A percentile compares a stretch with the other conserved stretches of the same genome.
Conservation (phyloP, 1,140 invertebrate genomes). For the Eupeodes corollae region DNA sequence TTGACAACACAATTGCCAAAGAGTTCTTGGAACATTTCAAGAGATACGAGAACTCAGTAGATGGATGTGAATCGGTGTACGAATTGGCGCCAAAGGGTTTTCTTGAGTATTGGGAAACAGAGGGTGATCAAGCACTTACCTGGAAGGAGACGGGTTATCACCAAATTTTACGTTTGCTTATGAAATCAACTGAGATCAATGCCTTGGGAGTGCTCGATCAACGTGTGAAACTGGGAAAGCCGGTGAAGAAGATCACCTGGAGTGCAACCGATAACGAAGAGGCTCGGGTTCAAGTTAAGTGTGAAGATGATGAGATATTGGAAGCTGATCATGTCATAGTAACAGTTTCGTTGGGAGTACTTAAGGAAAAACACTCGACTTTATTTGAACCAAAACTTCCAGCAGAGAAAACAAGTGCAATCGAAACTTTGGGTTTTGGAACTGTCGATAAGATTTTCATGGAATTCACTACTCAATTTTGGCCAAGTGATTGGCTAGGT, state of each 20-base stretch:
- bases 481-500: conserved; percentile 40
- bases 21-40: conserved; percentile 40
- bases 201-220: conserved; percentile 10
- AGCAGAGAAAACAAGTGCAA: conserved; percentile 45
- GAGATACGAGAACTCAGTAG: conserved; percentile 41
- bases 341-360: conserved; percentile 54
- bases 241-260: conserved; percentile 39
- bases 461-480: conserved; percentile 53
- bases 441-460: conserved; percentile 65
- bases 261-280: conserved; percentile 6
- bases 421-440: conserved; percentile 53
- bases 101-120: conserved; percentile 41
- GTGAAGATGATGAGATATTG: conserved; percentile 44
- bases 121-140: conserved; percentile 43
- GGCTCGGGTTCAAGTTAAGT: conserved; percentile 35
- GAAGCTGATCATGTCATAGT: conserved; percentile 52
- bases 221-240: conserved; percentile 28
- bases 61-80: conserved; percentile 45
- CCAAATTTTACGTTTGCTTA: conserved; percentile 45
- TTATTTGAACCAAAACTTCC: conserved; percentile 50
- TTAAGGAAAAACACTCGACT: conserved; percentile 45
- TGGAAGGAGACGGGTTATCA: conserved; percentile 50
- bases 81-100: conserved; percentile 43
- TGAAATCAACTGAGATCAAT: conserved; percentile 38
- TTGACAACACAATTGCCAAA: conserved; percentile 18